These are phyloP conservation scores for Genyomyrus donnyi DNA, from an alignment of 2,113 vertebrate species.

Conservation along the genomic window DNA sequence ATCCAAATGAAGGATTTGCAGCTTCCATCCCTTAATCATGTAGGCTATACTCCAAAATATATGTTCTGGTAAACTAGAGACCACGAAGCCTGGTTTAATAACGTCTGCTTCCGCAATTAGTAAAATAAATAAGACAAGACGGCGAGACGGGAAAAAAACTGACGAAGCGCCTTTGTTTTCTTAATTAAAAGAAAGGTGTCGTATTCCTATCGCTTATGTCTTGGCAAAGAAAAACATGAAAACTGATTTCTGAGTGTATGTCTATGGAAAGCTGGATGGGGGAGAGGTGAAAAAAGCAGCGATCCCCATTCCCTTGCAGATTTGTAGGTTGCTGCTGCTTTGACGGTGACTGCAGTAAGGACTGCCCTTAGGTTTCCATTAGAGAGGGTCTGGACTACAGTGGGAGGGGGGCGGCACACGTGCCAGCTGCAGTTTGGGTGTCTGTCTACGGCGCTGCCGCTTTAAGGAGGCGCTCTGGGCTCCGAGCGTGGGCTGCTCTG, in stretches of 20 bases:
- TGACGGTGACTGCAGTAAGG: slow-evolving; percentile 20
- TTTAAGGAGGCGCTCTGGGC: background rate
- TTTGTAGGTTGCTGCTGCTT: background rate
- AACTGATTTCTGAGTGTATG: background rate
- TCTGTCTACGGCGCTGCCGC: background rate
- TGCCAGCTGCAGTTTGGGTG: background rate
- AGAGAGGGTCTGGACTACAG: background rate
- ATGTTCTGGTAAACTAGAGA: background rate
- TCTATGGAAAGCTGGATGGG: slow-evolving; percentile 12
- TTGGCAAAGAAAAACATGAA: slow-evolving; percentile 1
- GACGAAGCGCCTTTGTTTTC: background rate
- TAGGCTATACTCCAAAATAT: background rate
- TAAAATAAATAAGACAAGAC: background rate
- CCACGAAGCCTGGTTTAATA: background rate
- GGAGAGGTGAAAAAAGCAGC: background rate
- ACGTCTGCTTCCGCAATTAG: background rate
- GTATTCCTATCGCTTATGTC: background rate
- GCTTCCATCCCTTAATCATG: background rate
- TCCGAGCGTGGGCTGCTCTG: background rate
- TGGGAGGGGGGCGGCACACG: background rate
- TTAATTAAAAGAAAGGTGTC: background rate
- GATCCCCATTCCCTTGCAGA: background rate
- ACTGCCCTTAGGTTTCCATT: slow-evolving; percentile 14
- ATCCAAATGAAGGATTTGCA: background rate
- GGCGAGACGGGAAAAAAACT: background rate